Percentiles rank a stretch among this genome's conserved stretches.
Conservation (phyloP, 2,797 vertebrate species). For the Coluber constrictor region DNA sequence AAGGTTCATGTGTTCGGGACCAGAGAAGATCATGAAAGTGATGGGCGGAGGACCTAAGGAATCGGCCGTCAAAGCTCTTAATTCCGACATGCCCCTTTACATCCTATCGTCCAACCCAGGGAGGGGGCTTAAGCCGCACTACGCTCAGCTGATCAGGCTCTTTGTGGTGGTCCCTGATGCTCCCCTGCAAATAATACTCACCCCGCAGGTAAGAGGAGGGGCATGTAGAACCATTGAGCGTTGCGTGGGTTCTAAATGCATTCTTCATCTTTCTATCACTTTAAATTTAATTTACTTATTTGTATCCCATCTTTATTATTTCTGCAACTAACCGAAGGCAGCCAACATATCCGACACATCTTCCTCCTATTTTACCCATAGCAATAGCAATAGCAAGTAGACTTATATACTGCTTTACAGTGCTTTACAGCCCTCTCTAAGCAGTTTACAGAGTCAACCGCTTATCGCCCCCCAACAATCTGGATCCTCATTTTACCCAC, state of each 20-base stretch:
- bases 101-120: conserved; percentile 92
- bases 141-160: conserved; percentile 89
- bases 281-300: not conserved
- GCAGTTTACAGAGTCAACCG: too few species aligned
- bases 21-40: conserved; percentile 95
- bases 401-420: too few species aligned
- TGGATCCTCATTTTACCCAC: too few species aligned
- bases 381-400: too few species aligned
- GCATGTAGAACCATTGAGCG: not conserved
- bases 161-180: conserved; percentile 93
- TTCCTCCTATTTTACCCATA: not conserved
- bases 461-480: too few species aligned
- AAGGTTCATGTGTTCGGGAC: conserved; percentile 92
- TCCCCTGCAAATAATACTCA: conserved; percentile 87
- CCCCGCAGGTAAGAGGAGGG: conserved; percentile 85
- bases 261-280: not conserved
- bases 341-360: not conserved
- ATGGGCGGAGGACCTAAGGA: conserved; percentile 93
- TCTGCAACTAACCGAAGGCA: too few species aligned
- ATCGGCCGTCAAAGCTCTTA: conserved; percentile 88
- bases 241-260: not conserved
- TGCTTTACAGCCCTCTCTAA: too few species aligned
- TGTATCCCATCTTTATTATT: not conserved
- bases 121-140: conserved; percentile 90
- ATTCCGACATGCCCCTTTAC: conserved; percentile 96